A percentile compares a stretch with the other conserved stretches of the same genome.
These are phyloP conservation scores for Scortum barcoo DNA, from an alignment of 2,113 vertebrate genomes.

Conservation along the genomic window DNA sequence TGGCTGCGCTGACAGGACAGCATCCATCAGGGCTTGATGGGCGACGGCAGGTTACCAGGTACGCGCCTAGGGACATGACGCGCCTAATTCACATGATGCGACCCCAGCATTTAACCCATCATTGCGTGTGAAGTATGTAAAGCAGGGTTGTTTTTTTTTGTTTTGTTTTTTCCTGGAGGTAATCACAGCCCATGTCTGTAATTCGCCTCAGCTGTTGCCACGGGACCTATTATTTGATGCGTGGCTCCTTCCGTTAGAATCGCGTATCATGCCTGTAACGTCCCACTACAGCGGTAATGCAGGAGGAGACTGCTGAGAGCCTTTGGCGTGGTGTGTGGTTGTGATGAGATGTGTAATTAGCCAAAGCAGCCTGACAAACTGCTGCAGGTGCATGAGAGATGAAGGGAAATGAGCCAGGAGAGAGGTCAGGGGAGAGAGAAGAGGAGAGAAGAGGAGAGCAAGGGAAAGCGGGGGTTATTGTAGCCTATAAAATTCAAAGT, in stretches of 20 bases:
- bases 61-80: slow-evolving; percentile 22
- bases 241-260: slow-evolving; percentile 42
- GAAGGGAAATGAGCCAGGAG: slow-evolving; percentile 67
- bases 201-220: slow-evolving; percentile 45
- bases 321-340: slow-evolving; percentile 63
- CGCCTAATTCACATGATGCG: slow-evolving; percentile 5
- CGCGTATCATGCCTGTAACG: slow-evolving; percentile 32
- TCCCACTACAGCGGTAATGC: slow-evolving; percentile 55
- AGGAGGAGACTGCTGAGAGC: slow-evolving; percentile 55
- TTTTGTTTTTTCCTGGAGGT: slow-evolving; percentile 24
- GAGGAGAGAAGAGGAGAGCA: slow-evolving; percentile 1
- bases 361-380: slow-evolving; percentile 70
- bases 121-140: slow-evolving; percentile 42
- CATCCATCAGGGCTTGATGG: slow-evolving; percentile 69
- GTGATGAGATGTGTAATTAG: slow-evolving; percentile 77
- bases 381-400: slow-evolving; percentile 75
- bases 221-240: slow-evolving; percentile 49
- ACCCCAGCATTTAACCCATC: slow-evolving; percentile 39
- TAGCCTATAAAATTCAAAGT: slow-evolving; percentile 37
- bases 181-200: slow-evolving; percentile 38
- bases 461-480: slow-evolving; percentile 8
- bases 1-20: slow-evolving; percentile 63
- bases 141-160: too few species aligned
- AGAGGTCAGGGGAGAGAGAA: slow-evolving; percentile 66
- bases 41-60: slow-evolving; percentile 35